Percentiles rank a stretch among this genome's conserved stretches.
Conservation (phyloP, 2,797 vertebrate species). For the Alfaro cultratus region DNA sequence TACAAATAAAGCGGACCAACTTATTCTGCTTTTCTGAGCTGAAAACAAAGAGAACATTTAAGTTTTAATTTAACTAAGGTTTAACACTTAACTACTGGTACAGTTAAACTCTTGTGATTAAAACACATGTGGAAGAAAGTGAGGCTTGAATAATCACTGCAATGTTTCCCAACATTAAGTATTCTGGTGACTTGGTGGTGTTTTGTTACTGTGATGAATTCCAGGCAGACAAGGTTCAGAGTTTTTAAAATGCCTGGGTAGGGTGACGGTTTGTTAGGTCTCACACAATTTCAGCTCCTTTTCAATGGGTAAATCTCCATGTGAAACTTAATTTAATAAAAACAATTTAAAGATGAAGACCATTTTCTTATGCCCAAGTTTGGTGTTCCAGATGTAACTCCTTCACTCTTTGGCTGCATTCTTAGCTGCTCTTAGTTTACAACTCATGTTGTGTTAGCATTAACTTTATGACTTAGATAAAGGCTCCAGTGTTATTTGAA, state of each 20-base stretch:
- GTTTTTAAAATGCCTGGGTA: not conserved
- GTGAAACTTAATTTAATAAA: not conserved
- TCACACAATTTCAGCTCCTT: not conserved
- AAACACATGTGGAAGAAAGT: not conserved
- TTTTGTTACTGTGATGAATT: not conserved
- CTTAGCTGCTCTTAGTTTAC: not conserved
- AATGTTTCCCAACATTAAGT: not conserved
- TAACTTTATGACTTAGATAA: slow-evolving; percentile 21
- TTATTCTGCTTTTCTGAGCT: not conserved
- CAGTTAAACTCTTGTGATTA: not conserved
- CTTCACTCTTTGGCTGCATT: not conserved
- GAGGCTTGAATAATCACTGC: not conserved
- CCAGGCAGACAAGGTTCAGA: not conserved
- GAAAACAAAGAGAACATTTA: not conserved
- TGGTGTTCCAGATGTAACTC: not conserved
- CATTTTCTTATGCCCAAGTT: not conserved
- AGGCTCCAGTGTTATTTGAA: slow-evolving; percentile 27
- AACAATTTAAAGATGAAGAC: not conserved
- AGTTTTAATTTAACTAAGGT: not conserved
- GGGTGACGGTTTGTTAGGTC: not conserved
- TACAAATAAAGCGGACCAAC: too few species aligned
- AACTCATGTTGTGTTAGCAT: not conserved
- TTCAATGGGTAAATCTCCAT: not conserved
- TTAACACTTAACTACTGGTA: not conserved
- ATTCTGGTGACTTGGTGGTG: not conserved